Evolutionary conservation across 2,797 vertebrate genomes (phyloP).

Genomic region (Cirrhinus mrigala): DNA sequence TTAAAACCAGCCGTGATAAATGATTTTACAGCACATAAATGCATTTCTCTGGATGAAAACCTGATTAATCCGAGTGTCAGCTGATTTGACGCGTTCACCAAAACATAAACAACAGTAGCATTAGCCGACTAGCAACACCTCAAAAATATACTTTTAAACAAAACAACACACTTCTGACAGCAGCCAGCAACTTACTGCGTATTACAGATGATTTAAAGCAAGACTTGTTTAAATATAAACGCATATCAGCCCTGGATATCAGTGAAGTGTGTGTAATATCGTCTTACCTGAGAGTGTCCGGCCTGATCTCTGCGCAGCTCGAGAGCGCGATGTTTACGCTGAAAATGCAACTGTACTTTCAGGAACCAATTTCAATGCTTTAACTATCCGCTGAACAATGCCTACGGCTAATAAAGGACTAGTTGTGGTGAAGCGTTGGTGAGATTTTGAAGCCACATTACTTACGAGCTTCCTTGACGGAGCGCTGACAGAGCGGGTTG

Average conservation of each 20-base stretch:
- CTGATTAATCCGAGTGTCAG: not conserved
- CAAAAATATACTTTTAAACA: not conserved
- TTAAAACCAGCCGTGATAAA: not conserved
- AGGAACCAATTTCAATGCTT: not conserved
- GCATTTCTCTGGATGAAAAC: not conserved
- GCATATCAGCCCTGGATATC: not conserved
- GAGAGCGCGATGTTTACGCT: not conserved
- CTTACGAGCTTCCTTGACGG: constrained; percentile 4
- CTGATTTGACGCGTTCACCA: constrained; percentile 18
- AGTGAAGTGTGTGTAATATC: not conserved
- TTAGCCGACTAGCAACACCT: constrained; percentile 12
- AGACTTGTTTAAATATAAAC: too few relatives aligned
- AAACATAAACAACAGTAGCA: constrained; percentile 44
- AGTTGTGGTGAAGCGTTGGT: not conserved
- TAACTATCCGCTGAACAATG: not conserved
- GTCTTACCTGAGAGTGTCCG: constrained; percentile 26
- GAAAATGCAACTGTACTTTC: not conserved
- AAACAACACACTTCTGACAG: not conserved
- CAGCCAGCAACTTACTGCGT: not conserved
- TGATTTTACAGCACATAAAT: too few relatives aligned
- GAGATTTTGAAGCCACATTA: not conserved
- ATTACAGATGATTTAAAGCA: not conserved
- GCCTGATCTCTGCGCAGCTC: not conserved
- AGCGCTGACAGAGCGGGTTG: constrained; percentile 42
- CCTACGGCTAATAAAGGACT: not conserved